phyloP scores from a whole-genome alignment of 2,113 vertebrate genomes.

The Dissostichus mawsoni region DNA sequence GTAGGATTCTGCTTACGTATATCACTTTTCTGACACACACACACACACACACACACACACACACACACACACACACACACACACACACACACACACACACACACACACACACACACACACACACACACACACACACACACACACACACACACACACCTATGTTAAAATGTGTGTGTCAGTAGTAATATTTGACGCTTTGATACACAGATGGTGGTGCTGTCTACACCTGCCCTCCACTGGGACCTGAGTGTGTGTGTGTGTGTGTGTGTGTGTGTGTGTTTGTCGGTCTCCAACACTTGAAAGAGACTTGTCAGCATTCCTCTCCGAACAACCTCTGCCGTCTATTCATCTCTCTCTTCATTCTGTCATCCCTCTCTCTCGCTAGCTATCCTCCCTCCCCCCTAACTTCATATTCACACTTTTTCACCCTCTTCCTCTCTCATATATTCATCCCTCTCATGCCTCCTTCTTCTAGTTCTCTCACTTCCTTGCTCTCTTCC shows the following conservation, averaged over 20 bases:
- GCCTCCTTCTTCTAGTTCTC: background rate
- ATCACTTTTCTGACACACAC: too few species aligned
- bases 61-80: background rate
- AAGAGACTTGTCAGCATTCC: slow-evolving; percentile 77
- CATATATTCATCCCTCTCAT: background rate
- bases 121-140: slow-evolving; percentile 10
- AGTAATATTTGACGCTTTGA: slow-evolving; percentile 66
- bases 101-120: slow-evolving; percentile 14
- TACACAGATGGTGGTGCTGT: slow-evolving; percentile 73
- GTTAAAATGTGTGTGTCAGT: slow-evolving; percentile 57
- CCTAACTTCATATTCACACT: background rate
- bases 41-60: background rate
- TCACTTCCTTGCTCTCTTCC: background rate
- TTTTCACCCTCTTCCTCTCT: background rate
- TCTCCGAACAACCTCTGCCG: slow-evolving; percentile 58
- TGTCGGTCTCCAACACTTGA: slow-evolving; percentile 51
- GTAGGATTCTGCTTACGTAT: too few species aligned
- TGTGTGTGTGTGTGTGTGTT: slow-evolving; percentile 46
- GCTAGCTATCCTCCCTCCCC: slow-evolving; percentile 31
- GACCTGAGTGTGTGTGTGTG: slow-evolving; percentile 51
- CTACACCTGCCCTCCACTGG: slow-evolving; percentile 73
- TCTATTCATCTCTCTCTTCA: slow-evolving; percentile 65
- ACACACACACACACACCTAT: background rate
- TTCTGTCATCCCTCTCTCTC: slow-evolving; percentile 29
- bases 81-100: slow-evolving; percentile 19